Evolutionary conservation across 2,888 invertebrate species (phyloP), one percentile per base, ranked within the genome.

Genomic region (Epistrophe eligans): DNA sequence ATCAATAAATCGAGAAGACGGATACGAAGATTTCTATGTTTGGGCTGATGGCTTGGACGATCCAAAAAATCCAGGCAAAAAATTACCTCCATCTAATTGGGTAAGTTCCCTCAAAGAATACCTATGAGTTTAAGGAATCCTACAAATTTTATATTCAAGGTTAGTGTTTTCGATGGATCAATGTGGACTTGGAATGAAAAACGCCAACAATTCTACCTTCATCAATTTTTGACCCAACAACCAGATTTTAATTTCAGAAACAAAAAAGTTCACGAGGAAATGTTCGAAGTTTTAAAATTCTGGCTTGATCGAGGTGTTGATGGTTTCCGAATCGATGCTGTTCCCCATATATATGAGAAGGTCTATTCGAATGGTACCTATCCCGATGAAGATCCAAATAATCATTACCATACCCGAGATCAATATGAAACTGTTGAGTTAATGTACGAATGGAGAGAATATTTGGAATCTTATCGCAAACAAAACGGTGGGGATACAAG

Each of bases 211-310:
- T 97, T 93, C 91, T 97, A 96, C 90, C 93, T 95, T 6, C 96
- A 96, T 89, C 95, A 96, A 89, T 92, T 92, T 71, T 94, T 95
- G 9, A 89, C 90, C 5, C 93, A 95, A 50, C 96, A 97, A 91
- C 97, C 98, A 0, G 98, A 98, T 91, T 93, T 98, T 0, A 97
- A 98, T 92, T 96, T 94, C 88, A 93, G 95, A 62, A 96, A 96
- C 91, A 94, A 95, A 0, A 93, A 94, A 52, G 95, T 98, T 6
- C 24, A 55, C 92, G 7, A 40, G 5, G 11, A 13, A 40, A 95
- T 97, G 92, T 94, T 95, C 92, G 95, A 94, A 89, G 91, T 92
- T 15, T 91, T 97, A 89, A 91, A 92, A 55, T 96, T 95, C 90
- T 97, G 97, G 97, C 91, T 97, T 17, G 94, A 95, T 67, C 94